Evolutionary conservation across 2,888 invertebrate genomes (phyloP), one percentile per base, ranked within the genome.

Genomic region (Allygus modestus): DNA sequence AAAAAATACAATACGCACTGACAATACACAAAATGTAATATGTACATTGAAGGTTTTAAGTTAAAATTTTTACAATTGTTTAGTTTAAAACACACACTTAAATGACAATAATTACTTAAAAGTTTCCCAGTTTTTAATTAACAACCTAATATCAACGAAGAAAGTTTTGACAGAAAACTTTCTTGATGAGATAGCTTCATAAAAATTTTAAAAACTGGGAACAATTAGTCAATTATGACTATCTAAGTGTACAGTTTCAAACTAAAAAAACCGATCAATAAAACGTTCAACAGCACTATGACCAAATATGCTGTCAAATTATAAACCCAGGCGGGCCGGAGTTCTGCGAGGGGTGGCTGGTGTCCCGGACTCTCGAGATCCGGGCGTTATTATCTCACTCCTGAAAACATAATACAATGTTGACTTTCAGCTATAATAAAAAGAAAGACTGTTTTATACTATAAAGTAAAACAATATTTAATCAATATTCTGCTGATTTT

Each of bases 331-430:
- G 86, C 97, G 91, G 0, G 94, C 93, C 0, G 97, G 97, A 11
- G 97, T 97, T 85, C 96, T 91, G 37, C 92, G 89, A 81, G 92
- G 92, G 0, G 92, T 92, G 0, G 91, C 90, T 23, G 92, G 92
- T 5, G 93, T 93, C 11, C 95, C 93, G 0, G 96, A 95, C 65
- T 95, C 95, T 81, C 93, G 92, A 0, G 94, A 92, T 0, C 97
- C 97, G 0, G 97, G 97, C 0, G 95, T 96, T 15, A 96, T 93
- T 86, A 97, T 94, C 89, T 96, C 96, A 88, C 96, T 95, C 87
- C 95, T 91, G 87, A 54, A 89, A 89, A 86, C 82, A 77, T 84
- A 81, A 86, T 83, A 84, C 75, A 79, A 61, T 7, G 12, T 15
- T 58, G 26, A 51, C 51, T n/a, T 51, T 37, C 4, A 37, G 37